Evolutionary conservation across 2,888 invertebrate genomes (phyloP), one percentile per base, ranked within the genome.

Genomic region (Oxytorus armatus): DNA sequence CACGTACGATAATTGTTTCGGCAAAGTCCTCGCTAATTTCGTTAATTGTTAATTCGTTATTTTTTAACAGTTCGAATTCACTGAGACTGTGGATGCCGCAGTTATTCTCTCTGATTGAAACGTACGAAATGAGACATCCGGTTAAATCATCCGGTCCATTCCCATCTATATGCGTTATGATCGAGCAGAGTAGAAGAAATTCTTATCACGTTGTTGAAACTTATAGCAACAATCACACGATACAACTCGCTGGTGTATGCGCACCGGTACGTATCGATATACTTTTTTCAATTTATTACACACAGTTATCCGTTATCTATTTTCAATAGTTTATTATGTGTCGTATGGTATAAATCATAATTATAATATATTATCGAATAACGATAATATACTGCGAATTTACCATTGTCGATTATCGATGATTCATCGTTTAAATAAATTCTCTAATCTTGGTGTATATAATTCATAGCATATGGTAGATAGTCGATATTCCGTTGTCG

Each of bases 11-110:
- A 36, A 49, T 70, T 10, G 21, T 4, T 18, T 21, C 21, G 65
- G 1, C 7, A 18, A 72, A 11, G 25, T 69, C 18, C 8, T 4
- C 29, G 33, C n/a, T n/a, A n/a, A n/a, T n/a, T n/a, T n/a, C n/a
- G n/a, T n/a, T n/a, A n/a, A 1, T 1, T 25, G 25, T 10, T 11
- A 7, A 0, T 68, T 8, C 11, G 11, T 51, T 72, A 51, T 49
- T 63, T n/a, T 42, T 7, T 5, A 90, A 14, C 91, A 96, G 96
- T 25, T 93, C 96, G 83, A 98, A 97, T 89, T 96, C 97, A 0
- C 92, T 98, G 36, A 95, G 97, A 63, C 93, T 97, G 36, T 98
- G 98, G 97, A 94, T 97, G 88, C 97, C 97, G 0, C 97, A 97
- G 90, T 92, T 98, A 11, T 97, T 97, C 83, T 95, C 96, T 51